Percentiles rank a stretch among this genome's conserved stretches.
These are phyloP conservation scores for Cryptotis parvus DNA, from an alignment of 2,113 vertebrate species.

Conservation along the genomic window DNA sequence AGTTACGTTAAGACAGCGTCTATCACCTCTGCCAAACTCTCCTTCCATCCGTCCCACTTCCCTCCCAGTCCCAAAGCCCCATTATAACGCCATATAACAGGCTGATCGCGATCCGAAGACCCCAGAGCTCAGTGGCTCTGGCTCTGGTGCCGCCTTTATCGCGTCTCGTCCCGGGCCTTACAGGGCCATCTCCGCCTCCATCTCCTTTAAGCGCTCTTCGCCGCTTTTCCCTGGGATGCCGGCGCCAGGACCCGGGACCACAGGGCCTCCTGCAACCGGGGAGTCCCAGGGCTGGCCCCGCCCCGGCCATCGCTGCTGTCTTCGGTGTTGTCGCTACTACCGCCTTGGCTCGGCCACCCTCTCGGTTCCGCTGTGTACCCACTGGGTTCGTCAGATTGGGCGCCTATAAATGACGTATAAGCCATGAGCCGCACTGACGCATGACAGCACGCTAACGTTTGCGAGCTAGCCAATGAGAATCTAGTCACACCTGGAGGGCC, in stretches of 20 bases:
- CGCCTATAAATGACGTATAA: slow-evolving; percentile 39
- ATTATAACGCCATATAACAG: not conserved
- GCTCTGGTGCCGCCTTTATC: not conserved
- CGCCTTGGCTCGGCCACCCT: not conserved
- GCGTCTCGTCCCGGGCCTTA: slow-evolving; percentile 84
- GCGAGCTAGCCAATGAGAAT: slow-evolving; percentile 37
- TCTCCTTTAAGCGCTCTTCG: slow-evolving; percentile 94
- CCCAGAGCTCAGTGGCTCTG: not conserved
- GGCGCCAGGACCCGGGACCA: slow-evolving; percentile 76
- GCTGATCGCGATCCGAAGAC: not conserved
- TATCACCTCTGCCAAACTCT: not conserved
- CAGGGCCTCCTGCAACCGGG: slow-evolving; percentile 72
- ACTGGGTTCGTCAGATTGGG: not conserved
- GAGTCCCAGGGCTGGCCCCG: slow-evolving; percentile 68
- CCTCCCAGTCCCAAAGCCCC: not conserved
- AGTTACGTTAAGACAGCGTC: not conserved
- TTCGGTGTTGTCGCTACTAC: slow-evolving; percentile 34
- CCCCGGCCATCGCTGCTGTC: slow-evolving; percentile 74
- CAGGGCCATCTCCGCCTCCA: slow-evolving; percentile 98
- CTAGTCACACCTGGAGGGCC: not conserved
- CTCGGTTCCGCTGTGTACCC: not conserved
- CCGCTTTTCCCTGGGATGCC: slow-evolving; percentile 89
- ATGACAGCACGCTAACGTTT: not conserved
- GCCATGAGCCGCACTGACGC: not conserved
- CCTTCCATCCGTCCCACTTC: not conserved